These are phyloP conservation scores for Chelon auratus DNA, from an alignment of 2,797 vertebrate genomes.

Conservation along the genomic window DNA sequence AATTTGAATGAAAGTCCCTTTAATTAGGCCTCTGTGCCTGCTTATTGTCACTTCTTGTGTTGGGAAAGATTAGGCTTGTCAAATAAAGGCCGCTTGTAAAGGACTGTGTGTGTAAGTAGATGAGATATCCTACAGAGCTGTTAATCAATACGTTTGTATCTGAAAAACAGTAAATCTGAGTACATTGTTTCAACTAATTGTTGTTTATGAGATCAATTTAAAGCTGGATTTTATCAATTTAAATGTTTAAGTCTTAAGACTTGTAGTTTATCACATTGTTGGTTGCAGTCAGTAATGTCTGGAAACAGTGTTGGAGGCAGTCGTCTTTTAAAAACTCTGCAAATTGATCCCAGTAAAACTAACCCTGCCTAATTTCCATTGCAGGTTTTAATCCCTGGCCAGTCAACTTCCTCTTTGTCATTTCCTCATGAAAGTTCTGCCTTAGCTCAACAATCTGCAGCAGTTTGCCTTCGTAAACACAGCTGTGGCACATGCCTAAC, in stretches of 20 bases:
- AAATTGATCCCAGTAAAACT: no score
- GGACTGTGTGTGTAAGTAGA: conserved; percentile 16
- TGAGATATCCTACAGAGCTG: conserved; percentile 13
- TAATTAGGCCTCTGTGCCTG: conserved; percentile 73
- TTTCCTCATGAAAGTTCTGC: background rate
- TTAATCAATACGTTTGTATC: conserved; percentile 40
- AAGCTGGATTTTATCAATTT: background rate
- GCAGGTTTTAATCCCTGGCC: no score
- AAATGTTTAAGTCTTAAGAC: background rate
- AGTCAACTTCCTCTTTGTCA: no score
- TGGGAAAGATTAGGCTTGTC: conserved; percentile 71
- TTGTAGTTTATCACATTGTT: no score
- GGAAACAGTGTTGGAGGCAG: no score
- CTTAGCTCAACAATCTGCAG: background rate
- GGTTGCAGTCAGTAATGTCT: no score
- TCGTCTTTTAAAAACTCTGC: no score
- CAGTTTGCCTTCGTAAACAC: background rate
- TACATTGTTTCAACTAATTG: conserved; percentile 1
- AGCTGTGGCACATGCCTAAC: no score
- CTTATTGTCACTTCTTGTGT: conserved; percentile 74
- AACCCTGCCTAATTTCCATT: no score
- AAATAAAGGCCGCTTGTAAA: conserved; percentile 66
- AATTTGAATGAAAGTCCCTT: conserved; percentile 74
- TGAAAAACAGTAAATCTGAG: background rate
- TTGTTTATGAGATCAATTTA: background rate